Evolutionary conservation across 2,888 invertebrate genomes (phyloP).

Genomic region (Erebia epiphron): DNA sequence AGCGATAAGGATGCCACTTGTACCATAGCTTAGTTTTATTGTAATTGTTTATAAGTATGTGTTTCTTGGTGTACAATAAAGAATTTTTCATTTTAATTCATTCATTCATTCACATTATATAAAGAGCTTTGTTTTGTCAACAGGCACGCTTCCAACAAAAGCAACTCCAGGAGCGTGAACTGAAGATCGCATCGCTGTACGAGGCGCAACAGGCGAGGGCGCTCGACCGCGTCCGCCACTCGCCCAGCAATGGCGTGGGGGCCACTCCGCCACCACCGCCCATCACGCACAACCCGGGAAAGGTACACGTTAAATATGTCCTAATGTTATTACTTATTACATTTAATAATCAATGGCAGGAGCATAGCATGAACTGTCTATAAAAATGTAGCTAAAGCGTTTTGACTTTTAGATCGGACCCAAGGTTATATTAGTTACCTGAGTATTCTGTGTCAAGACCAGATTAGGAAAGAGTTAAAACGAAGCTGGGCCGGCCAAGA

Average conservation of each 20-base stretch:
- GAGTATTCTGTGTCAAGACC: too few relatives aligned
- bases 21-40: too few relatives aligned
- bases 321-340: not conserved
- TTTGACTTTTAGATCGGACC: too few relatives aligned
- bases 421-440: too few relatives aligned
- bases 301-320: constrained; percentile 49
- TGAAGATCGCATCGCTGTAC: constrained; percentile 87
- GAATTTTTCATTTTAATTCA: too few relatives aligned
- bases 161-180: constrained; percentile 91
- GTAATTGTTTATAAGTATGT: too few relatives aligned
- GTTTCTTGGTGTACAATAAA: too few relatives aligned
- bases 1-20: too few relatives aligned
- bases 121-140: constrained; percentile 44
- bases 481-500: too few relatives aligned
- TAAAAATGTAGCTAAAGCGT: too few relatives aligned
- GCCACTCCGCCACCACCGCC: constrained; percentile 45
- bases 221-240: constrained; percentile 68
- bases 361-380: not conserved
- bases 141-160: constrained; percentile 93
- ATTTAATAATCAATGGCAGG: not conserved
- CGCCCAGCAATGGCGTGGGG: constrained; percentile 45
- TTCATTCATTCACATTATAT: not conserved
- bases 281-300: constrained; percentile 62
- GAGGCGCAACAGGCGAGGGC: constrained; percentile 85
- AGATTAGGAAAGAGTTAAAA: too few relatives aligned